Evolutionary conservation across 2,888 invertebrate species (phyloP).

Genomic region (Eristalis tenax): DNA sequence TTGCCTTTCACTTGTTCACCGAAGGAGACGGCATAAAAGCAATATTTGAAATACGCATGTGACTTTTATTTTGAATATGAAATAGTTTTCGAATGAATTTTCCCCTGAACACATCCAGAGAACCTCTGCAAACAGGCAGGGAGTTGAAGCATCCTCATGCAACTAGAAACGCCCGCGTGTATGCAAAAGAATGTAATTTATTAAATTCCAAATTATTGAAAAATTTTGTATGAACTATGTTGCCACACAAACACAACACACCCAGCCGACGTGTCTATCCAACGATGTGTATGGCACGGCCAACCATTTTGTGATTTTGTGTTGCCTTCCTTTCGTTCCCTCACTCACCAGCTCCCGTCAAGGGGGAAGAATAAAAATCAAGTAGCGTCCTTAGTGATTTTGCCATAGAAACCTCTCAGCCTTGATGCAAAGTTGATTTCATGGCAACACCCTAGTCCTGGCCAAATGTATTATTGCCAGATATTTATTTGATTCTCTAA

Average conservation of each 20-base stretch:
- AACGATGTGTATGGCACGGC: background rate
- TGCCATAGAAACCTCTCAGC: slow-evolving; percentile 64
- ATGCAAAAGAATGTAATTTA: background rate
- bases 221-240: background rate
- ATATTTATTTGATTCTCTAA: background rate
- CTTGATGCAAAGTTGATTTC: slow-evolving; percentile 76
- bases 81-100: background rate
- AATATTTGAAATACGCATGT: background rate
- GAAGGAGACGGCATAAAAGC: background rate
- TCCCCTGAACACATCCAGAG: background rate
- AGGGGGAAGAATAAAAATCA: slow-evolving; percentile 24
- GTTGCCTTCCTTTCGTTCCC: slow-evolving; percentile 13
- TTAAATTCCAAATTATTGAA: slow-evolving; percentile 21
- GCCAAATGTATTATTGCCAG: slow-evolving; percentile 35
- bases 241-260: background rate
- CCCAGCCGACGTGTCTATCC: background rate
- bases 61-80: background rate
- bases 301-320: slow-evolving; percentile 23
- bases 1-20: background rate
- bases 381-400: slow-evolving; percentile 70
- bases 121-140: background rate
- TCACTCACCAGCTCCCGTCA: background rate
- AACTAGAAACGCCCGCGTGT: background rate
- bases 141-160: background rate
- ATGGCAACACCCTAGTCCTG: slow-evolving; percentile 79